Evolutionary conservation across 2,888 invertebrate genomes (phyloP), one percentile per base, ranked within the genome.

Genomic region (Eulithis prunata): DNA sequence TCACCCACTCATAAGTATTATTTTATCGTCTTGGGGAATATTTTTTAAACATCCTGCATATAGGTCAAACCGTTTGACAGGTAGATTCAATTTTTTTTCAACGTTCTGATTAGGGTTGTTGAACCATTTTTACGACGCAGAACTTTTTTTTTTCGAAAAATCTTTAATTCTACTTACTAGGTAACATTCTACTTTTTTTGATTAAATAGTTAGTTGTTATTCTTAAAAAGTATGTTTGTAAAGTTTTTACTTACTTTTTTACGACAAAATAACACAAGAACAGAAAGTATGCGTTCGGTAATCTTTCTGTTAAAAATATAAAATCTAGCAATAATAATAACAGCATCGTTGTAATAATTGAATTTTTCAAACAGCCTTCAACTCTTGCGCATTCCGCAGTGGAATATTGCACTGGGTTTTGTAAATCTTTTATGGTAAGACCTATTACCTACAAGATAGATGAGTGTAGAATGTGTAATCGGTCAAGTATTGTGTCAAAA

Each of bases 41-140:
- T 65, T 78, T 80, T 80, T 80, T 81, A 63, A 75, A 64, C 68
- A 74, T 81, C 81, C 80, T 77, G 72, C 54, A 69, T 62, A 65
- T 66, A 64, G 68, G 67, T 68, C 54, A 62, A 53, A 7, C 43
- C 49, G n/a, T 56, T 54, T 45, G 3, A 62, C 64, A 64, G 52
- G 66, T 62, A 66, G 41, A 47, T 10, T 36, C 13, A 13, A 43
- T 28, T 41, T 56, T 56, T 62, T 56, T 32, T 36, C 2, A n/a
- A 11, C 6, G 8, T 47, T 47, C 7, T 21, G 21, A 21, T 21
- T 21, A 21, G 21, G 21, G 21, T 21, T 21, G 21, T 21, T 21
- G 21, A 21, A 21, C 21, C 1, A 21, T 21, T 21, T 21, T 21
- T 21, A 21, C 21, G 21, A 21, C 2, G 21, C 21, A 21, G 21